Evolutionary conservation across 2,888 invertebrate species (phyloP).

Genomic region (Caenorhabditis sp.): DNA sequence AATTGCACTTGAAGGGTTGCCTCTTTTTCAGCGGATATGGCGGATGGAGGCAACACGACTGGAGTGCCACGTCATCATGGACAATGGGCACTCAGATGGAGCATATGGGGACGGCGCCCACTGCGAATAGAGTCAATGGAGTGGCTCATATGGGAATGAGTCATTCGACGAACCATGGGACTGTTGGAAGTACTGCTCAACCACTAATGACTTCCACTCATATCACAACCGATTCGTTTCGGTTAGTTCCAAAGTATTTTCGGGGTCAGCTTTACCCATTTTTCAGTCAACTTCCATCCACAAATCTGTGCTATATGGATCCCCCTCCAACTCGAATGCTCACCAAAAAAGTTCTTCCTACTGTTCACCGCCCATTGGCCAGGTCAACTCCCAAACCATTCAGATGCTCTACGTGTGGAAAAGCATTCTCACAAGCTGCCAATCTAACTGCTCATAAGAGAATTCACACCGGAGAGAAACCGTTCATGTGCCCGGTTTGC

Average conservation of each 20-base stretch:
- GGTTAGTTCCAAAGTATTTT: constrained; percentile 13
- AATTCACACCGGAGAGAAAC: constrained; percentile 96
- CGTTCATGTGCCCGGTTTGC: constrained; percentile 97
- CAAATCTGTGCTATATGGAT: constrained; percentile 38
- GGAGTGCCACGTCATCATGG: constrained; percentile 50
- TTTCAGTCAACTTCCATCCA: constrained; percentile 13
- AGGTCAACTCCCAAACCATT: constrained; percentile 63
- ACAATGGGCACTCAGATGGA: constrained; percentile 30
- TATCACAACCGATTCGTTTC: constrained; percentile 5
- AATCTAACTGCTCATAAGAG: constrained; percentile 97
- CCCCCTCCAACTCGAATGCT: constrained; percentile 14
- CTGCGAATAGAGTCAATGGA: constrained; percentile 23
- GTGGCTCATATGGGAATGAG: not conserved
- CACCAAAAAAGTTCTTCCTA: not conserved
- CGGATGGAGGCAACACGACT: constrained; percentile 38
- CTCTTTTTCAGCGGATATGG: constrained; percentile 31
- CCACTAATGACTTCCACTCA: constrained; percentile 20
- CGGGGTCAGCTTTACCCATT: no score
- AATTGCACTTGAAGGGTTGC: constrained; percentile 65
- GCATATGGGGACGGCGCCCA: constrained; percentile 12
- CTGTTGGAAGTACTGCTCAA: constrained; percentile 1
- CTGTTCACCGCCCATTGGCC: constrained; percentile 20
- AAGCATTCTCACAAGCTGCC: constrained; percentile 90
- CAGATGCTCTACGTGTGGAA: constrained; percentile 87
- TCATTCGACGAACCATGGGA: constrained; percentile 7